Percentiles rank a stretch among this genome's conserved stretches.
Evolutionary conservation across 2,888 invertebrate genomes (phyloP).

Genomic region (Syrista parreyssii): DNA sequence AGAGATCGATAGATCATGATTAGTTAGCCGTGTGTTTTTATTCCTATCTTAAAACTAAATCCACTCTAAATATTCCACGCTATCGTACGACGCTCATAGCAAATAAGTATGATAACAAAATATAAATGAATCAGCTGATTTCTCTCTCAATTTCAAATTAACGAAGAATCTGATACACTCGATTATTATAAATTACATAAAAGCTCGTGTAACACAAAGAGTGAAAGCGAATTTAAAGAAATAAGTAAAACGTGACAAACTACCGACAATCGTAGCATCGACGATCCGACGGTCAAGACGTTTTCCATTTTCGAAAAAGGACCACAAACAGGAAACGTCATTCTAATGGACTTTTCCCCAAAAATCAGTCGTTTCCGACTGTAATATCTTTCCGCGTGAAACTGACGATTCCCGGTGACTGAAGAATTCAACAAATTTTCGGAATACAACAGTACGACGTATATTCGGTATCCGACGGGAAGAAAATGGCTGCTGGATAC

Average conservation of each 20-base stretch:
- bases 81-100: background rate
- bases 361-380: constrained; percentile 39
- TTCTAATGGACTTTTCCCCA: constrained; percentile 37
- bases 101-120: background rate
- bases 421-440: background rate
- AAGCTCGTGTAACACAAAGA: background rate
- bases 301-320: background rate
- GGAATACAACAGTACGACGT: background rate
- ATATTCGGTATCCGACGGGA: constrained; percentile 15
- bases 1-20: background rate
- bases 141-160: background rate
- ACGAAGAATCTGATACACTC: background rate
- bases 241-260: background rate
- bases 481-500: constrained; percentile 71
- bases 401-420: background rate
- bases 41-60: background rate
- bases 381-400: constrained; percentile 12
- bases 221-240: background rate
- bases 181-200: background rate
- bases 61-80: background rate
- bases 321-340: background rate
- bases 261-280: background rate
- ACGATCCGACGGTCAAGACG: background rate
- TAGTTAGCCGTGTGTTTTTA: background rate
- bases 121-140: background rate